Conservation (phyloP, 2,888 invertebrate species). For the Machimus rusticus region DNA sequence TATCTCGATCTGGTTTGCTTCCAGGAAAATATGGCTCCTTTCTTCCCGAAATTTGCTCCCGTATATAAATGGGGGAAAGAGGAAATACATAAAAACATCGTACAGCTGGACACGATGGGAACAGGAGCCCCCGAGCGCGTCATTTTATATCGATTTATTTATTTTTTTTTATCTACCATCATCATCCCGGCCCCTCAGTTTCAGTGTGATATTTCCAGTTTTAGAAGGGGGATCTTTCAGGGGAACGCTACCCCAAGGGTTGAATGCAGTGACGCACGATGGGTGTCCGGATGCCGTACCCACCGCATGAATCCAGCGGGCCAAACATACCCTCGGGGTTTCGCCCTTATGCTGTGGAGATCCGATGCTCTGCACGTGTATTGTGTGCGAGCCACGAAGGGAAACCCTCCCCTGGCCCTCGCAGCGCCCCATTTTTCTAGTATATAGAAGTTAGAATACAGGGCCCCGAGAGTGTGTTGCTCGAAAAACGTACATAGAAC, state of each 20-base stretch:
- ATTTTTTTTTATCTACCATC: not conserved
- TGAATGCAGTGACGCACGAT: slow-evolving; percentile 22
- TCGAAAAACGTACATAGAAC: not conserved
- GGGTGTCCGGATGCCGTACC: not conserved
- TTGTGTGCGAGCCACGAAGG: not conserved
- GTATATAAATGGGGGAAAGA: not conserved
- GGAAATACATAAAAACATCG: not conserved
- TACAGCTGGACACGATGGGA: not conserved
- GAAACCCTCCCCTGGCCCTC: slow-evolving; percentile 1
- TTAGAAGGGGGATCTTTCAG: slow-evolving; percentile 22
- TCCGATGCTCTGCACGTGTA: not conserved
- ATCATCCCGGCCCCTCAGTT: not conserved
- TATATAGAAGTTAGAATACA: not conserved
- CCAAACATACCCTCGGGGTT: not conserved
- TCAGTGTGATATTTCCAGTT: not conserved
- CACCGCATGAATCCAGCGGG: not conserved
- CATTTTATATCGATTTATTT: slow-evolving; percentile 21
- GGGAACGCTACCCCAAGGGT: slow-evolving; percentile 35
- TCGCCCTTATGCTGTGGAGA: not conserved
- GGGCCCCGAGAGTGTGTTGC: not conserved
- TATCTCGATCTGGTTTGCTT: not conserved
- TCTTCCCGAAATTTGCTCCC: not conserved
- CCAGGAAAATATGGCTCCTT: not conserved
- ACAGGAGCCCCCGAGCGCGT: not conserved
- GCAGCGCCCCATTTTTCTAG: not conserved